Percentiles rank a stretch among this genome's conserved stretches.
These are phyloP conservation scores for Lagopus leucura DNA, from an alignment of 2,113 vertebrate genomes.

Conservation along the genomic window DNA sequence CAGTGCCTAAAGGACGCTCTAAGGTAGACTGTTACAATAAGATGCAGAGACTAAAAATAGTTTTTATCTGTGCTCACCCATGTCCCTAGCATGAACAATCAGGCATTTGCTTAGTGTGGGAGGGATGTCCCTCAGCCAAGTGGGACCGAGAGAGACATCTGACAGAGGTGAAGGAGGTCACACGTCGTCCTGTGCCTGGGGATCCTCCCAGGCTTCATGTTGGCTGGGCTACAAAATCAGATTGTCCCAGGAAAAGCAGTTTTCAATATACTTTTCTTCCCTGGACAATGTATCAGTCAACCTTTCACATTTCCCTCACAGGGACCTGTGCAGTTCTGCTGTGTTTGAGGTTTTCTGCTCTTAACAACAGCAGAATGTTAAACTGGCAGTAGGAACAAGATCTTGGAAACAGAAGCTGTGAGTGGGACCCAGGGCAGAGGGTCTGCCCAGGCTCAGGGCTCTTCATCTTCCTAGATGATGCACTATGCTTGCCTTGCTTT, in stretches of 20 bases:
- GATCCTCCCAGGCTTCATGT: not conserved
- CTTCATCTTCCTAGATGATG: not conserved
- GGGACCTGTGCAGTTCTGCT: not conserved
- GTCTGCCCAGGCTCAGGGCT: not conserved
- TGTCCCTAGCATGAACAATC: not conserved
- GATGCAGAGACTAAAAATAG: not conserved
- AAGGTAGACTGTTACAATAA: not conserved
- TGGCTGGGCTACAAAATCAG: constrained; percentile 31
- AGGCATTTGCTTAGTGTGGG: not conserved
- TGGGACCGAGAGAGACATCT: constrained; percentile 9
- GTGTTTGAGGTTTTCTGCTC: not conserved
- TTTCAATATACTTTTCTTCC: constrained; percentile 14
- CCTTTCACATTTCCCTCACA: not conserved
- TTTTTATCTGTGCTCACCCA: not conserved
- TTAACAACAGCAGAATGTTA: fast-evolving
- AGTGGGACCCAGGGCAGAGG: not conserved
- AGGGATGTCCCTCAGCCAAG: constrained; percentile 36
- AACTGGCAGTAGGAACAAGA: not conserved
- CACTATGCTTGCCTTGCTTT: not conserved
- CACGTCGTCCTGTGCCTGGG: not conserved
- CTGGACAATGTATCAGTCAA: constrained; percentile 11
- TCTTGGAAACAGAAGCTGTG: not conserved
- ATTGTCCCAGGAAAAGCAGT: constrained; percentile 28
- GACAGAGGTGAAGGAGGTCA: constrained; percentile 30
- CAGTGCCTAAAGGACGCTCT: not conserved